phyloP scores from a whole-genome alignment of 1,140 invertebrate species.

The Drosophila rufa region DNA sequence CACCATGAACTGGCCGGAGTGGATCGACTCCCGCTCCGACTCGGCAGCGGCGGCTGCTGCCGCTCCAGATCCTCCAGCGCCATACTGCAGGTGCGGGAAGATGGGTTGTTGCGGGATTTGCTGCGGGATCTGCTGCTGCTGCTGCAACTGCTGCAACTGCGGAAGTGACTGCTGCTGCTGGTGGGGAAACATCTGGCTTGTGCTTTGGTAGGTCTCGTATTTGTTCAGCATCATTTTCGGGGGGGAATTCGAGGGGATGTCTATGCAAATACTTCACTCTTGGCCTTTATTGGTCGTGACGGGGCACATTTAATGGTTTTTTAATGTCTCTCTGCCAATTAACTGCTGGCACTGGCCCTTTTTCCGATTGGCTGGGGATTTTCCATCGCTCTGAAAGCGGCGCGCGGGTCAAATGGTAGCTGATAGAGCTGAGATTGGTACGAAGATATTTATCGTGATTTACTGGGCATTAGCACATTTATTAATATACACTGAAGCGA shows the following conservation, averaged over 20 bases:
- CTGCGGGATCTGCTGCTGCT: slow-evolving; percentile 23
- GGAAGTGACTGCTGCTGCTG: slow-evolving; percentile 49
- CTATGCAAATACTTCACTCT: slow-evolving; percentile 28
- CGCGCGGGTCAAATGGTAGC: slow-evolving; percentile 15
- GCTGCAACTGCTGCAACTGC: slow-evolving; percentile 34
- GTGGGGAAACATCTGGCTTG: slow-evolving; percentile 74
- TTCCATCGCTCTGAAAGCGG: slow-evolving; percentile 34
- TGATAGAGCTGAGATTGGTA: slow-evolving; percentile 11
- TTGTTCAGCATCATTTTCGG: slow-evolving; percentile 79
- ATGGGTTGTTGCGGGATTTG: slow-evolving; percentile 15
- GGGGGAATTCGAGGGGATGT: slow-evolving; percentile 12
- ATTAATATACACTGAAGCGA: slow-evolving; percentile 20
- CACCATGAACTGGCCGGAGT: slow-evolving; percentile 99
- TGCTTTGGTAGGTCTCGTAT: slow-evolving; percentile 75
- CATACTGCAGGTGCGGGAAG: slow-evolving; percentile 59
- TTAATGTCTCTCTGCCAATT: slow-evolving; percentile 45
- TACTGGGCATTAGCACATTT: slow-evolving; percentile 41
- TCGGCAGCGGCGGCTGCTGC: slow-evolving; percentile 50
- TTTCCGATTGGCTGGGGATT: slow-evolving; percentile 26
- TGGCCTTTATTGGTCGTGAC: slow-evolving; percentile 11
- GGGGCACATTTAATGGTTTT: slow-evolving; percentile 49
- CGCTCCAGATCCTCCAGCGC: background rate
- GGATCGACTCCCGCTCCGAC: slow-evolving; percentile 91
- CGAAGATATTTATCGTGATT: slow-evolving; percentile 23
- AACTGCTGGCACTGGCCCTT: slow-evolving; percentile 29